These are phyloP conservation scores for Malurus melanocephalus DNA, from an alignment of 2,113 vertebrate genomes.

Conservation along the genomic window DNA sequence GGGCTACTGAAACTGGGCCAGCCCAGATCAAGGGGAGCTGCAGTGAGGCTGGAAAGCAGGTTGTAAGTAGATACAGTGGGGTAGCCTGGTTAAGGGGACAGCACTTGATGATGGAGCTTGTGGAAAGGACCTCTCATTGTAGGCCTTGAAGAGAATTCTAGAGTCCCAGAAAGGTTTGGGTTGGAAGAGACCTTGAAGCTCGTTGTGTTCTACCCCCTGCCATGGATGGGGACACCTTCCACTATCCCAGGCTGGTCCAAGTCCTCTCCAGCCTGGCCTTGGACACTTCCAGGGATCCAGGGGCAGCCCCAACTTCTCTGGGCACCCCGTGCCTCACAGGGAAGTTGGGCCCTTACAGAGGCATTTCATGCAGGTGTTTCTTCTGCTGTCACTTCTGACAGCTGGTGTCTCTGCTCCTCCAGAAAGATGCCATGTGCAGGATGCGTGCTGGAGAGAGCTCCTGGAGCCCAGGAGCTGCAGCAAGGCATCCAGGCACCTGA, in stretches of 20 bases:
- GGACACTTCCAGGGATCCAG: background rate
- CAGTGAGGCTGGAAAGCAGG: background rate
- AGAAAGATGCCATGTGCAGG: rapidly evolving
- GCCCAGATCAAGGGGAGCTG: background rate
- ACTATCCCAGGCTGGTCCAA: background rate
- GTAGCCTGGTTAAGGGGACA: background rate
- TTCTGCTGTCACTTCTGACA: background rate
- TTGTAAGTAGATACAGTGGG: background rate
- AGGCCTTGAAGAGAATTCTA: background rate
- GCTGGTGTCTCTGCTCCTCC: background rate
- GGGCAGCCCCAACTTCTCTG: background rate
- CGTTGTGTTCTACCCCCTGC: background rate
- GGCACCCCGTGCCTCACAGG: background rate
- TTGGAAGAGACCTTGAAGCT: background rate
- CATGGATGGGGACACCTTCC: background rate
- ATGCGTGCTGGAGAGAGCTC: background rate
- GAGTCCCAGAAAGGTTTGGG: background rate
- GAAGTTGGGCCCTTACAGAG: background rate
- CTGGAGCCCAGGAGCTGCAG: background rate
- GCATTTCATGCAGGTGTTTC: background rate
- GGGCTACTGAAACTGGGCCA: rapidly evolving
- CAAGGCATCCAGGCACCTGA: background rate
- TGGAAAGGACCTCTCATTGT: background rate
- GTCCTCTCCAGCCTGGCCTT: background rate
- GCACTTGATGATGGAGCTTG: background rate